These are phyloP conservation scores for Chymomyza fuscimana DNA, from an alignment of 2,888 invertebrate species.

Conservation along the genomic window DNA sequence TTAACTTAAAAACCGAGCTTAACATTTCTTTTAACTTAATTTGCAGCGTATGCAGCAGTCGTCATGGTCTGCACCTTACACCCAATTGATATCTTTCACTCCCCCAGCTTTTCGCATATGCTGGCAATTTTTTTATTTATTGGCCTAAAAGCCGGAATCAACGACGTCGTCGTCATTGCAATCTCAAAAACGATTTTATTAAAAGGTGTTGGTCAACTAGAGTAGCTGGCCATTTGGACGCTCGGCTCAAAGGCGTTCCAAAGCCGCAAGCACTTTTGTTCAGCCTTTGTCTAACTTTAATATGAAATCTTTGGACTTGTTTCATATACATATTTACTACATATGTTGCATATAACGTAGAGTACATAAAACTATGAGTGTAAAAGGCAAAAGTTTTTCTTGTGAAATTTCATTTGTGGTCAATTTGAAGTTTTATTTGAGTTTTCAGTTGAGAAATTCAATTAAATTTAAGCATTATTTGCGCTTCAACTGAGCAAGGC, in stretches of 20 bases:
- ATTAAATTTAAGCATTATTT: conserved; percentile 54
- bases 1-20: too few relatives aligned
- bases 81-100: background rate
- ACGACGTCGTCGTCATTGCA: conserved; percentile 40
- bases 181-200: conserved; percentile 13
- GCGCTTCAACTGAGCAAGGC: conserved; percentile 36
- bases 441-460: conserved; percentile 53
- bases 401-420: conserved; percentile 55
- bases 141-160: conserved; percentile 24
- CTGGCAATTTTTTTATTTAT: conserved; percentile 75
- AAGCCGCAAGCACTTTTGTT: conserved; percentile 38
- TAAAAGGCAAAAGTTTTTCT: conserved; percentile 33
- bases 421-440: conserved; percentile 58
- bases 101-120: conserved; percentile 57
- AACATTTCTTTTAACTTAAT: too few relatives aligned
- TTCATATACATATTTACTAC: conserved; percentile 25
- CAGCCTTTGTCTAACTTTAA: conserved; percentile 42
- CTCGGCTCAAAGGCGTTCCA: background rate
- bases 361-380: conserved; percentile 2
- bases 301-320: conserved; percentile 36
- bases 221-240: background rate
- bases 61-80: background rate
- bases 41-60: conserved; percentile 16
- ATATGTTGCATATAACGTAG: background rate
- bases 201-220: conserved; percentile 51